Conservation (phyloP, 2,113 vertebrate species). For the Aegotheles bennettii region DNA sequence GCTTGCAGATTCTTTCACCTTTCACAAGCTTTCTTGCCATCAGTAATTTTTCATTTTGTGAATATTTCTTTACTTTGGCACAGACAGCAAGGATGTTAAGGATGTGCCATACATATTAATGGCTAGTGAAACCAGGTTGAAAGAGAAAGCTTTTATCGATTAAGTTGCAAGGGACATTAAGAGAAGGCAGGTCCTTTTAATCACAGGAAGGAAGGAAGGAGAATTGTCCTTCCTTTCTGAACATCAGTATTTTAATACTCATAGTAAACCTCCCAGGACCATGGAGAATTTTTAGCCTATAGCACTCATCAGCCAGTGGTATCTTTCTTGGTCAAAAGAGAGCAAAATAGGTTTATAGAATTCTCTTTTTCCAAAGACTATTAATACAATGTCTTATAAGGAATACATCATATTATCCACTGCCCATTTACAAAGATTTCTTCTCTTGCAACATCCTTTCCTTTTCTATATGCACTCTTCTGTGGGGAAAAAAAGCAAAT, state of each 20-base stretch:
- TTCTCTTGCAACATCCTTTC: neutral
- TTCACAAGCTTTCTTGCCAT: slow-evolving; percentile 19
- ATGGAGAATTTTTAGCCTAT: neutral
- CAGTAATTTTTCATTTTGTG: slow-evolving; percentile 37
- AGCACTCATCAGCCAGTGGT: neutral
- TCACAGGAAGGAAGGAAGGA: neutral
- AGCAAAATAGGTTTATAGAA: neutral
- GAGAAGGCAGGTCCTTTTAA: neutral
- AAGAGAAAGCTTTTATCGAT: neutral
- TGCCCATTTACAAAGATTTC: neutral
- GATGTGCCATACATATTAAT: slow-evolving; percentile 20
- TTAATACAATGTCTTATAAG: neutral
- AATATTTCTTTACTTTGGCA: neutral
- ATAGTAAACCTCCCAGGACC: neutral
- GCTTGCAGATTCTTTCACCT: neutral
- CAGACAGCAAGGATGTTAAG: neutral
- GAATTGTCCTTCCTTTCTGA: neutral
- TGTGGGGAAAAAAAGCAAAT: neutral
- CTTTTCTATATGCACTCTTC: neutral
- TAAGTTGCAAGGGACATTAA: neutral
- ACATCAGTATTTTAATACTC: neutral
- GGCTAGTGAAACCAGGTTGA: neutral
- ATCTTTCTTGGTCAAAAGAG: neutral
- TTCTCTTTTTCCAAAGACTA: neutral
- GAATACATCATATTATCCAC: neutral